Evolutionary conservation across 2,888 invertebrate species (phyloP).

Genomic region (Eucera pruinosa): DNA sequence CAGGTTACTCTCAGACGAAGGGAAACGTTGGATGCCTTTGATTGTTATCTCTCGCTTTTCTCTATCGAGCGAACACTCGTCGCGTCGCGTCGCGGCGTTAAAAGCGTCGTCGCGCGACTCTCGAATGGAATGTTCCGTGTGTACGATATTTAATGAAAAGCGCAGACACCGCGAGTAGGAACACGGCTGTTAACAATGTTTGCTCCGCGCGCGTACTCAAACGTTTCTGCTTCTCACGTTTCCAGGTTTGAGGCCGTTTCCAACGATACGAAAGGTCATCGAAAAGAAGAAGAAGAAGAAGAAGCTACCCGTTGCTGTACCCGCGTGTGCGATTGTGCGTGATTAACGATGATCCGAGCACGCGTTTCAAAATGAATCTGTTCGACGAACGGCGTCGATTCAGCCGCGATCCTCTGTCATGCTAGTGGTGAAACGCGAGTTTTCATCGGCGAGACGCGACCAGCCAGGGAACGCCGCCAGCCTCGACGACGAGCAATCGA

Average conservation of each 20-base stretch:
- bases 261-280: no score
- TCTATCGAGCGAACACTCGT: constrained; percentile 11
- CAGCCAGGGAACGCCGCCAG: constrained; percentile 67
- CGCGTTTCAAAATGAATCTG: constrained; percentile 10
- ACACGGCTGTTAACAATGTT: background rate
- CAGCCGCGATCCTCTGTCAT: constrained; percentile 40
- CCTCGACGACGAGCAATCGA: constrained; percentile 71
- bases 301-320: no score
- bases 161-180: background rate
- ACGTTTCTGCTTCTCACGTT: constrained; percentile 24
- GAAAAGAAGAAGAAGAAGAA: no score
- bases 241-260: constrained; percentile 24
- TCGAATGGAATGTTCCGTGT: constrained; percentile 24
- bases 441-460: constrained; percentile 69
- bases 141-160: constrained; percentile 15
- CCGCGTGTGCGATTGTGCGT: no score
- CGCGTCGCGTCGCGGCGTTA: no score
- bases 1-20: no score
- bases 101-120: background rate
- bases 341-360: constrained; percentile 10
- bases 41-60: background rate
- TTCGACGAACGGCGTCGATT: background rate
- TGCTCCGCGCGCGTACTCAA: background rate
- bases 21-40: background rate
- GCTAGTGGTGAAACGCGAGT: constrained; percentile 38